phyloP scores from a whole-genome alignment of 1,140 invertebrate genomes.

The Pararge aegeria region DNA sequence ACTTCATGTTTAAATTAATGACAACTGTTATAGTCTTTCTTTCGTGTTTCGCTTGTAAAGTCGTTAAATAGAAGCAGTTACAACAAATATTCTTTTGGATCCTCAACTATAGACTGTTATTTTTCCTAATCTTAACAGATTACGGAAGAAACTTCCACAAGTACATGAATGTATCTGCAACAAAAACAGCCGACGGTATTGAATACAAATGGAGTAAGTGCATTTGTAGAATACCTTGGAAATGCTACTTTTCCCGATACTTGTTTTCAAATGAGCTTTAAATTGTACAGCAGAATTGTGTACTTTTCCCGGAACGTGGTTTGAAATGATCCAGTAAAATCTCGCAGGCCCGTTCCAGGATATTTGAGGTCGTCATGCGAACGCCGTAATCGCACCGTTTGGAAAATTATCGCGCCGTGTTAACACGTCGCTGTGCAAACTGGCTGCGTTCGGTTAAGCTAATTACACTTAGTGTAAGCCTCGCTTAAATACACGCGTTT shows the following conservation, averaged over 20 bases:
- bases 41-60: no score
- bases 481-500: constrained; percentile 15
- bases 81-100: no score
- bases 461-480: constrained; percentile 45
- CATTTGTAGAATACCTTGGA: background rate
- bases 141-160: background rate
- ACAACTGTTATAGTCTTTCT: no score
- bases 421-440: constrained; percentile 41
- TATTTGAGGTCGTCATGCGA: constrained; percentile 28
- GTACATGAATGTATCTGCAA: background rate
- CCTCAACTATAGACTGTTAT: no score
- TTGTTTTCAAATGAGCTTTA: constrained; percentile 5
- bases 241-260: background rate
- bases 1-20: no score
- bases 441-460: constrained; percentile 43
- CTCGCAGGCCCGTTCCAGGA: constrained; percentile 12
- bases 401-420: constrained; percentile 26
- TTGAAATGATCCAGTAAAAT: constrained; percentile 18
- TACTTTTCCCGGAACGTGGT: constrained; percentile 10
- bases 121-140: background rate
- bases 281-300: background rate
- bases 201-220: background rate
- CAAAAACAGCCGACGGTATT: background rate
- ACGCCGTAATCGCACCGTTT: constrained; percentile 23
- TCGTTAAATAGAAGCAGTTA: no score